Percentiles rank a stretch among this genome's conserved stretches.
Evolutionary conservation across 2,797 vertebrate genomes (phyloP).

Genomic region (Cossypha heuglini): DNA sequence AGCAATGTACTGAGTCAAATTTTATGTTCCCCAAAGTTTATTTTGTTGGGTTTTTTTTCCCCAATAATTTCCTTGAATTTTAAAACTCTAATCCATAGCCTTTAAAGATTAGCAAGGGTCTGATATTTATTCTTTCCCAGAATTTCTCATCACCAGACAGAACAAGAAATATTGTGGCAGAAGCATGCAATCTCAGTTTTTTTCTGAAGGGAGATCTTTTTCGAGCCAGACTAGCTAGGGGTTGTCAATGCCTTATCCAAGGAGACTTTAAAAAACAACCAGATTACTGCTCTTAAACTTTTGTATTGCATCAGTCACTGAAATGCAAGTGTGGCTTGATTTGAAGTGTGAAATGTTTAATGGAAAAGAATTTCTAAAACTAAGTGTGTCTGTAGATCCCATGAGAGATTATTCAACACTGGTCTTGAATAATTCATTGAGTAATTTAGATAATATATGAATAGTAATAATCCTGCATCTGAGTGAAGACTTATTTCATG

Average conservation of each 20-base stretch:
- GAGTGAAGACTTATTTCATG: slow-evolving; percentile 21
- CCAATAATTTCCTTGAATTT: neutral
- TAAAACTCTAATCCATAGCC: neutral
- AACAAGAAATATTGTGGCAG: neutral
- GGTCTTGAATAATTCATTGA: slow-evolving; percentile 42
- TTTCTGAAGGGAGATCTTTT: neutral
- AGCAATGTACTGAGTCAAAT: neutral
- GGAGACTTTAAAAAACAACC: neutral
- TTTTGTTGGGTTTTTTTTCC: neutral
- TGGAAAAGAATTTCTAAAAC: slow-evolving; percentile 24
- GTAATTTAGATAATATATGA: slow-evolving; percentile 36
- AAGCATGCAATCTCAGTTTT: neutral
- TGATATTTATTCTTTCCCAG: neutral
- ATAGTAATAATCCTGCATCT: slow-evolving; percentile 30
- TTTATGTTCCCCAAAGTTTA: neutral
- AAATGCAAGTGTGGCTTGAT: neutral
- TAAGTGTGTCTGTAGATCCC: neutral
- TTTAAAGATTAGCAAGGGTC: neutral
- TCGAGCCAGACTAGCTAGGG: neutral
- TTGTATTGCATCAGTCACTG: neutral
- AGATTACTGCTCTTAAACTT: neutral
- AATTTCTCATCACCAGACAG: neutral
- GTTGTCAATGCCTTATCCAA: neutral
- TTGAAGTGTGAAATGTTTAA: slow-evolving; percentile 11
- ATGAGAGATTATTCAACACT: neutral